Evolutionary conservation across 2,113 vertebrate species (phyloP).

Genomic region (Trogon melanurus): DNA sequence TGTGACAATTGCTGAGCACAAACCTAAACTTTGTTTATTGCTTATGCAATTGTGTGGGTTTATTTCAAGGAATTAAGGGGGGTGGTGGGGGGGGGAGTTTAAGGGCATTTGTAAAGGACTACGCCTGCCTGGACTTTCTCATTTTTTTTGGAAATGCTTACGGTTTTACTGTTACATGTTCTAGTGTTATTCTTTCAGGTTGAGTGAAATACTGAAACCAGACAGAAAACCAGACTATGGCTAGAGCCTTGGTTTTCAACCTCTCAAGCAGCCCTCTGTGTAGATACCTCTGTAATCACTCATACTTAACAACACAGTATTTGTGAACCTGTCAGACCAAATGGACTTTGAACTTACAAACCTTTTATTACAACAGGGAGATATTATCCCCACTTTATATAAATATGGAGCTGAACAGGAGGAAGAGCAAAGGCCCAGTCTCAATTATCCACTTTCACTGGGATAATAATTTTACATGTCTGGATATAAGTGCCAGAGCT

Average conservation of each 20-base stretch:
- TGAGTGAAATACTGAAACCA: not conserved
- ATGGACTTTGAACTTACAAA: not conserved
- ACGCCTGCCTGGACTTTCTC: not conserved
- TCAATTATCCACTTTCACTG: not conserved
- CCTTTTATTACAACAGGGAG: not conserved
- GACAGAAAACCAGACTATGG: not conserved
- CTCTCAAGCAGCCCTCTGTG: not conserved
- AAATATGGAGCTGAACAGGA: not conserved
- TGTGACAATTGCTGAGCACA: not conserved
- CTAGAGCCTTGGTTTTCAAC: not conserved
- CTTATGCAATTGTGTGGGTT: not conserved
- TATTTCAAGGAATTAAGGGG: conserved; percentile 12
- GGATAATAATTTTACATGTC: not conserved
- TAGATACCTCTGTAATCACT: not conserved
- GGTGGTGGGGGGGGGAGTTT: not conserved
- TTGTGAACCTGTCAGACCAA: not conserved
- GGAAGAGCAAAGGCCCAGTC: not conserved
- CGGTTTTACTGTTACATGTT: not conserved
- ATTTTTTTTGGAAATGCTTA: not conserved
- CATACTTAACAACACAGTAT: not conserved
- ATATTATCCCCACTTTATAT: not conserved
- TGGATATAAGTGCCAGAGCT: not conserved
- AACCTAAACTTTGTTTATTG: not conserved
- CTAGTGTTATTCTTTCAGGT: not conserved
- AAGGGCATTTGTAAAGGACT: not conserved